phyloP scores from a whole-genome alignment of 2,888 invertebrate species.

The Geophilus truncorum region DNA sequence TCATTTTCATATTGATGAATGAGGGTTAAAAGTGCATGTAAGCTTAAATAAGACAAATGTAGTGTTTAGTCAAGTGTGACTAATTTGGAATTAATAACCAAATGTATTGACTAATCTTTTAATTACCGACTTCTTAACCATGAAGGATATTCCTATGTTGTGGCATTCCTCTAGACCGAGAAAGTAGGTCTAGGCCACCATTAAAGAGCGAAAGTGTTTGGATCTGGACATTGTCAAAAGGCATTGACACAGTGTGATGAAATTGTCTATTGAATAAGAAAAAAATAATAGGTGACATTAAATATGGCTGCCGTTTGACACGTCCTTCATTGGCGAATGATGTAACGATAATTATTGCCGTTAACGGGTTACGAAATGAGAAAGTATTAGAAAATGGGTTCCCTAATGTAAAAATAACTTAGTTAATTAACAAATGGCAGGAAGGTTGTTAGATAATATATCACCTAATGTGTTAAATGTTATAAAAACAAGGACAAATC shows the following conservation, averaged over 20 bases:
- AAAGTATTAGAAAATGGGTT: no score
- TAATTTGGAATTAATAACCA: neutral
- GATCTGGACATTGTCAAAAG: neutral
- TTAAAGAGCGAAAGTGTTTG: neutral
- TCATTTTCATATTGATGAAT: no score
- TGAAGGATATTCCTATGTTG: neutral
- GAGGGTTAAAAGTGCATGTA: no score
- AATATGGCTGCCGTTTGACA: neutral
- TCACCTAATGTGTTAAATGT: no score
- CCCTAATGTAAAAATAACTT: no score
- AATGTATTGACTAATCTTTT: neutral
- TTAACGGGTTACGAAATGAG: no score
- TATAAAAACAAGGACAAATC: neutral
- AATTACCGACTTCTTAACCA: neutral
- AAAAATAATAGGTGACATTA: neutral
- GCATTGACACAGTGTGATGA: neutral
- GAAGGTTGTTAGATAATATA: no score
- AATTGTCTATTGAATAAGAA: neutral
- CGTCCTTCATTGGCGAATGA: neutral
- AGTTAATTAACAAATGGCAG: no score
- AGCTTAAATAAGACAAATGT: no score
- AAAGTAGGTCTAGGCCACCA: conserved; percentile 3
- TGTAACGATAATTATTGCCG: neutral
- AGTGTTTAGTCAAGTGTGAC: neutral
- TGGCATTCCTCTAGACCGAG: neutral